phyloP scores from a whole-genome alignment of 2,888 invertebrate genomes.

The Hybos culiciformis region DNA sequence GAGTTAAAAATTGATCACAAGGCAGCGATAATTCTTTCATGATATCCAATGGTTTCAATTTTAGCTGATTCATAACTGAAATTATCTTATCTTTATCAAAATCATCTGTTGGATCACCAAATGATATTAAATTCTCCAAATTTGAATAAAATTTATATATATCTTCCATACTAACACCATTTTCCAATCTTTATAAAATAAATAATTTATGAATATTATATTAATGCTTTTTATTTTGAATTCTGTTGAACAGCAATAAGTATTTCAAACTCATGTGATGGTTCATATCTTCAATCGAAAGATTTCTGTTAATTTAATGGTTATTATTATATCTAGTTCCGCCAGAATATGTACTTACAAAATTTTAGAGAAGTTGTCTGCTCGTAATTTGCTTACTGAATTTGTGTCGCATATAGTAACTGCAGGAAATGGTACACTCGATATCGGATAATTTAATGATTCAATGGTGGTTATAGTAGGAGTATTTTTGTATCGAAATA shows the following conservation, averaged over 20 bases:
- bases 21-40: conserved; percentile 30
- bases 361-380: conserved; percentile 34
- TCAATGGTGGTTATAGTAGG: conserved; percentile 35
- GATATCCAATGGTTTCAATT: conserved; percentile 21
- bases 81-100: conserved; percentile 16
- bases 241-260: too few species aligned
- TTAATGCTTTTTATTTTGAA: not conserved
- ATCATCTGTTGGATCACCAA: conserved; percentile 10
- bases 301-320: too few species aligned
- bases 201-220: not conserved
- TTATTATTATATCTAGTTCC: not conserved
- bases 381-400: conserved; percentile 40
- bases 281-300: too few species aligned
- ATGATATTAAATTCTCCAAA: conserved; percentile 6
- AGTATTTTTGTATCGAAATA: conserved; percentile 20
- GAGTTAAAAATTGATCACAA: conserved; percentile 22
- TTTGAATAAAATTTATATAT: conserved; percentile 6
- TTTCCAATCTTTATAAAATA: not conserved
- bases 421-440: conserved; percentile 52
- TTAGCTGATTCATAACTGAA: conserved; percentile 18
- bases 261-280: too few species aligned
- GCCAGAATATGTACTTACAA: conserved; percentile 41
- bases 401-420: conserved; percentile 50
- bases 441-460: conserved; percentile 48
- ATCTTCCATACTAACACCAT: not conserved